Evolutionary conservation across 2,888 invertebrate species (phyloP).

Genomic region (Tortricodes alternella): DNA sequence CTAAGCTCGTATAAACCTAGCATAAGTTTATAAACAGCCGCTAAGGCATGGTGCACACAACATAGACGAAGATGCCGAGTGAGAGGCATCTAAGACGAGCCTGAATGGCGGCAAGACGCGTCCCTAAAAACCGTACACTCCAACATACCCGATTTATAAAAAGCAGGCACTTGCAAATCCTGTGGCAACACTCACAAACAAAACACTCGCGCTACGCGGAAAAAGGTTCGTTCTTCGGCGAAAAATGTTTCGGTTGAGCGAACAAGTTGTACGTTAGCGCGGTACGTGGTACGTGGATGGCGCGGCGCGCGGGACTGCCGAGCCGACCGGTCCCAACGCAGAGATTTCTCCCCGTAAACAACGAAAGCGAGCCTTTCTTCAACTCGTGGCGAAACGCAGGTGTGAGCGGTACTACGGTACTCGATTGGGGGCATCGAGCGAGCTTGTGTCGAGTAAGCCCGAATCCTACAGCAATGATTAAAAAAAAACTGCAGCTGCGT

Average conservation of each 20-base stretch:
- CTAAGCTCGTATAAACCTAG: no score
- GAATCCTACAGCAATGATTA: no score
- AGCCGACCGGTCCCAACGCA: slow-evolving; percentile 58
- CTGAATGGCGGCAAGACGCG: slow-evolving; percentile 9
- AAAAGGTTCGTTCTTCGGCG: neutral
- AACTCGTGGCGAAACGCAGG: slow-evolving; percentile 65
- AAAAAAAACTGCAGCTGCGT: neutral
- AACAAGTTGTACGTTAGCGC: neutral
- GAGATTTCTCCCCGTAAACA: slow-evolving; percentile 81
- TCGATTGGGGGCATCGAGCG: slow-evolving; percentile 31
- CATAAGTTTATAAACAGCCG: no score
- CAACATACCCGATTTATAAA: slow-evolving; percentile 1
- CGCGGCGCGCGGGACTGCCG: slow-evolving; percentile 55
- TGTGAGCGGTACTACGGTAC: slow-evolving; percentile 50
- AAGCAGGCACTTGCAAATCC: slow-evolving; percentile 15
- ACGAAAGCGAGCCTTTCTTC: slow-evolving; percentile 80
- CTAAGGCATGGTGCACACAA: neutral
- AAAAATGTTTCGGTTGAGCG: neutral
- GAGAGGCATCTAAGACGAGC: slow-evolving; percentile 9
- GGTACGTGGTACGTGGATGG: slow-evolving; percentile 45
- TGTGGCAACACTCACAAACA: slow-evolving; percentile 11
- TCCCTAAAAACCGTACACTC: neutral
- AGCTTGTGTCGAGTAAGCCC: neutral
- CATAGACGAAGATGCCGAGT: slow-evolving; percentile 4
- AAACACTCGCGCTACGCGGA: slow-evolving; percentile 8